These are phyloP conservation scores for Cryptosula pallasiana DNA, from an alignment of 2,888 invertebrate genomes.

Conservation along the genomic window DNA sequence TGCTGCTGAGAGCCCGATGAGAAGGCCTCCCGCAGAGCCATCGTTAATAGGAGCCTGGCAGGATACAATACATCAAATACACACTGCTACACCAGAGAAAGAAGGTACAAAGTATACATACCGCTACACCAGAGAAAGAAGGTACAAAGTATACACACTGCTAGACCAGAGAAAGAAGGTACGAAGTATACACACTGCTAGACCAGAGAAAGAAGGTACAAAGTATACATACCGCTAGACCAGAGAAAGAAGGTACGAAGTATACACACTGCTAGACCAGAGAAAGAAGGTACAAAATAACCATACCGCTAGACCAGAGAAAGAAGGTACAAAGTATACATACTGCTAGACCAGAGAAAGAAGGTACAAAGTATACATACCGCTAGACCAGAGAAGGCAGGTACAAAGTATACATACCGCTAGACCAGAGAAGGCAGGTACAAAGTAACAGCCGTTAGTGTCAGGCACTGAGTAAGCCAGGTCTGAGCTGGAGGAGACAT, in stretches of 20 bases:
- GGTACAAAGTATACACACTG: conserved; percentile 85
- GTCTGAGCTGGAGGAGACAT: conserved; percentile 54
- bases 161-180: conserved; percentile 90
- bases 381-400: conserved; percentile 86
- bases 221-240: conserved; percentile 81
- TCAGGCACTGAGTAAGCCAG: conserved; percentile 73
- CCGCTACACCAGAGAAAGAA: conserved; percentile 83
- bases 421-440: conserved; percentile 90
- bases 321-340: conserved; percentile 94
- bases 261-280: conserved; percentile 78
- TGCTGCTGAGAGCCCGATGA: conserved; percentile 85
- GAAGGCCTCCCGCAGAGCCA: conserved; percentile 74
- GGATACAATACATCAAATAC: conserved; percentile 56
- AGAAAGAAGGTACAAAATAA: conserved; percentile 95
- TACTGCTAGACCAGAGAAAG: conserved; percentile 81
- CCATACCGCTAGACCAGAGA: conserved; percentile 79
- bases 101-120: conserved; percentile 92
- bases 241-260: conserved; percentile 94
- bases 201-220: conserved; percentile 90
- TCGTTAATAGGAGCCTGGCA: conserved; percentile 82
- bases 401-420: conserved; percentile 85
- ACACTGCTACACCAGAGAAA: conserved; percentile 79
- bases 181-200: conserved; percentile 85
- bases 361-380: conserved; percentile 89
- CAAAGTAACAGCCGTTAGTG: conserved; percentile 92